A percentile compares a stretch with the other conserved stretches of the same genome.
Conservation (phyloP, 2,888 invertebrate species). For the Arge pagana region DNA sequence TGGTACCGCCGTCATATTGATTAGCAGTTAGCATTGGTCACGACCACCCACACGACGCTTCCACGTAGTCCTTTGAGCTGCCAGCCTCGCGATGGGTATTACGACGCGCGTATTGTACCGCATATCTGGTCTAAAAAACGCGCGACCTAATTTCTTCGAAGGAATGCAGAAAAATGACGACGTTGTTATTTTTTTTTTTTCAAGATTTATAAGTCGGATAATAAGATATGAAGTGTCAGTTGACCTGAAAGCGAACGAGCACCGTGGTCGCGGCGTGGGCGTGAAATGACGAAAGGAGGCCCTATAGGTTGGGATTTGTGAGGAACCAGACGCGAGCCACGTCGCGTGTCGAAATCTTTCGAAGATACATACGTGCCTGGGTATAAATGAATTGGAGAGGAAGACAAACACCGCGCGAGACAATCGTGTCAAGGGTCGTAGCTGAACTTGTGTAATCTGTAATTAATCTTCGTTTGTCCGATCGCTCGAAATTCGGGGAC, state of each 20-base stretch:
- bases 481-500: no score
- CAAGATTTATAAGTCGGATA: background rate
- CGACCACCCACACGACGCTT: no score
- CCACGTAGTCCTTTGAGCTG: no score
- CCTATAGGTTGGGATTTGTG: slow-evolving; percentile 8
- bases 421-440: slow-evolving; percentile 13
- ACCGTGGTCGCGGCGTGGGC: background rate
- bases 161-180: no score
- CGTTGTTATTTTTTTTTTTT: no score
- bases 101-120: no score
- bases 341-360: slow-evolving; percentile 1
- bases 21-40: no score
- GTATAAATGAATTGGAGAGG: background rate
- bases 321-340: background rate
- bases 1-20: slow-evolving; percentile 6
- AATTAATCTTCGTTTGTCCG: background rate
- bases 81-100: no score
- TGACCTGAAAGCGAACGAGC: background rate
- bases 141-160: no score
- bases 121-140: no score
- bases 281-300: slow-evolving; percentile 1
- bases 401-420: slow-evolving; percentile 5
- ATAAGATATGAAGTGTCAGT: slow-evolving; percentile 8
- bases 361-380: slow-evolving; percentile 1
- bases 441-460: slow-evolving; percentile 1